A percentile compares a stretch with the other conserved stretches of the same genome.
Evolutionary conservation across 2,888 invertebrate species (phyloP).

Genomic region (Euplexia lucipara): DNA sequence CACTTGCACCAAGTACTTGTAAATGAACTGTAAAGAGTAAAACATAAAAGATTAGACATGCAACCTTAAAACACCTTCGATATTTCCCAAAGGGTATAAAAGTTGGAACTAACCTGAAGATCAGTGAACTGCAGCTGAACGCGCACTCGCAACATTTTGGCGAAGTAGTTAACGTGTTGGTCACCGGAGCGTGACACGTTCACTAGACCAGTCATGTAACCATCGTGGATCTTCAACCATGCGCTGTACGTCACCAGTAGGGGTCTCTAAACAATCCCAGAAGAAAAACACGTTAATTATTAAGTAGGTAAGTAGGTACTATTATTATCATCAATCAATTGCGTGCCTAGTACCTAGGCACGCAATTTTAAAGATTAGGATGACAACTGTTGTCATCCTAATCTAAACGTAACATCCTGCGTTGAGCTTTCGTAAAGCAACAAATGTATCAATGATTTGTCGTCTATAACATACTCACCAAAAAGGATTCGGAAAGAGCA

Average conservation of each 20-base stretch:
- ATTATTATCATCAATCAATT: background rate
- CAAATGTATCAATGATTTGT: no score
- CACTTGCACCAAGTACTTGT: conserved; percentile 87
- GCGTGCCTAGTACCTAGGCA: no score
- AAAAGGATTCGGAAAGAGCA: no score
- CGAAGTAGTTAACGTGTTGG: conserved; percentile 84
- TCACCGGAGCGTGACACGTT: conserved; percentile 86
- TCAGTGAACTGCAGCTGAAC: conserved; percentile 81
- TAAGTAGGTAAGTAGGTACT: no score
- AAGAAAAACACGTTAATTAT: conserved; percentile 17
- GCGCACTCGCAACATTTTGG: conserved; percentile 86
- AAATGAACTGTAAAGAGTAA: conserved; percentile 85
- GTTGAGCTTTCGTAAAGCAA: no score
- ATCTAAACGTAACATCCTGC: no score
- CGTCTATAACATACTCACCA: no score
- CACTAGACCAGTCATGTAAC: conserved; percentile 85
- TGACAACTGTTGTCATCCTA: no score
- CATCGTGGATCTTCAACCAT: conserved; percentile 85
- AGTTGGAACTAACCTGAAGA: conserved; percentile 73
- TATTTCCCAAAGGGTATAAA: background rate
- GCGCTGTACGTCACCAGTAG: conserved; percentile 88
- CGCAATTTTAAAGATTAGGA: no score
- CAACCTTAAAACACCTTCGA: no score
- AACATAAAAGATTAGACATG: background rate
- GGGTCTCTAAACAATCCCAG: conserved; percentile 75